Evolutionary conservation across 1,140 invertebrate genomes (phyloP), one percentile per base, ranked within the genome.

Genomic region (Tetramorium alpestre): DNA sequence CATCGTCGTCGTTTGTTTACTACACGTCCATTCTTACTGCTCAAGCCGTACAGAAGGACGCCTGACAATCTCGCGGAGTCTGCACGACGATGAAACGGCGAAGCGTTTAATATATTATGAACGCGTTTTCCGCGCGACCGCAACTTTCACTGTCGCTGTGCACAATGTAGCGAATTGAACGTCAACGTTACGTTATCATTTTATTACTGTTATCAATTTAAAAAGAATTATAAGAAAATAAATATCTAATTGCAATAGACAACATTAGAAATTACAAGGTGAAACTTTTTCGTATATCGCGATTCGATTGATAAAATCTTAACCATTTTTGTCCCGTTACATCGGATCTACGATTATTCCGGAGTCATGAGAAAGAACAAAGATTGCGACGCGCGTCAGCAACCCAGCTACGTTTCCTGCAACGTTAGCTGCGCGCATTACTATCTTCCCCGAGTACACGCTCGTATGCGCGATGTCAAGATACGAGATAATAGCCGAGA

Each of bases 401-500:
- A 54, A 41, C 38, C 49, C 4, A 33, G 38, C 38, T 25, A 81
- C 47, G 62, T 70, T 77, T 69, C 73, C 88, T 54, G 41, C 56
- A 28, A 77, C 64, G 85, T 75, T 47, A 78, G 25, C 78, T 51
- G 51, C 18, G 60, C 33, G n/a, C 67, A 54, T 25, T 70, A 56
- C 47, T 81, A 65, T 73, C 78, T 87, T 70, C 54, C 47, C n/a
- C 41, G 44, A 77, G 28, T 38, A 33, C 77, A 25, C 80, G 88
- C 33, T 56, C 72, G 62, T 33, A 87, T 62, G 58, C 75, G 38
- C 51, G 80, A 73, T 86, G 88, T 87, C 75, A 87, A 87, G 73
- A 82, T 90, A 84, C 77, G 56, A 58, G 67, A 77, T 51, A 82
- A 85, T 85, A 85, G 73, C 47, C 33, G 58, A 85, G 82, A 85